Base-by-base conservation (phyloP, 2,797 vertebrate species). In the Xenops minutus region DNA sequence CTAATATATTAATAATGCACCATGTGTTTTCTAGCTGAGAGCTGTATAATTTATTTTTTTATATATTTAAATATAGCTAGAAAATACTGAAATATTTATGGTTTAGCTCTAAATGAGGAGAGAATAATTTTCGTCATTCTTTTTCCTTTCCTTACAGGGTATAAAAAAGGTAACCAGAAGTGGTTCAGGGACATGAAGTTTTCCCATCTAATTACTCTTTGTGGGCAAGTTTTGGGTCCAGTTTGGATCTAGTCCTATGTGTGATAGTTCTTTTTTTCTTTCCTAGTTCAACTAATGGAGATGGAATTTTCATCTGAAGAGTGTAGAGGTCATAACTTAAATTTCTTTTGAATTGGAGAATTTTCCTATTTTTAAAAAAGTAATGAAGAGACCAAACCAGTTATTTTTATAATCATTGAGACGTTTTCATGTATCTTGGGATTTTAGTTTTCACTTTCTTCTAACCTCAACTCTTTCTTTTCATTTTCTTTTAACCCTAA, bases 81-180 rank as follows among this genome's bases (percentile, higher is more conserved):
- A 21, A 88, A 94, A 72, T 71, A 66, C 29, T 17, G 69, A 90
- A 90, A 88, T 88, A 92, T 85, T 92, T 88, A 85, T 92, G 73
- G 73, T 56, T 74, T 91, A 69, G 58, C 61, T 93, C 21, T 54
- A 74, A 49, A 77, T 83, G 44, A 74, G 61, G 64, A 89, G 12
- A 49, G 56, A 85, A 41, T 77, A 61, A 82, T 89, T 85, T 92
- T 88, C 24, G 59, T 89, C 61, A 46, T 44, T 74, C 27, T 59
- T 37, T 76, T 89, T 82, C 19, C 30, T 89, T 92, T 91, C 66
- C 82, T 83, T 95, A 80, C 73, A 83, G 30, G n/a, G 61, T 74
- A 91, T 77, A 74, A 92, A 93, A 88, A 73, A 72, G 41, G 72
- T 92, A 93, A 64, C 61, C 34, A 85, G 34, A 93, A 89, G 14